Percentiles rank a stretch among this genome's conserved stretches.
These are phyloP conservation scores for Encarsia formosa DNA, from an alignment of 2,888 invertebrate species.

Conservation along the genomic window DNA sequence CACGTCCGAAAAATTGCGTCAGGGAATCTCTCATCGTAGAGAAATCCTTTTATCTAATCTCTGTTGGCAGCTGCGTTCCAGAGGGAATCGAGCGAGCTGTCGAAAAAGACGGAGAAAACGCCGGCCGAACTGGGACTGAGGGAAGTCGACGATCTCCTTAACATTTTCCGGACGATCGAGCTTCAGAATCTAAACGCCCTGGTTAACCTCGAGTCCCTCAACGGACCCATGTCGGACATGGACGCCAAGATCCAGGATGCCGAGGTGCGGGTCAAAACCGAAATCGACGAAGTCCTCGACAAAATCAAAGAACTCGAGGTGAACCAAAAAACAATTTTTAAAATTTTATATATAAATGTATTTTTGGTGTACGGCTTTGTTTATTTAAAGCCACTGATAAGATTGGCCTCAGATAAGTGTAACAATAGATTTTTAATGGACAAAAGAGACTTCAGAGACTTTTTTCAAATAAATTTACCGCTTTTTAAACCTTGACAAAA, in stretches of 20 bases:
- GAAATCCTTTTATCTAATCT: no score
- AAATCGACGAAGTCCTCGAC: conserved; percentile 49
- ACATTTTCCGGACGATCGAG: conserved; percentile 60
- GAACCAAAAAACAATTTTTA: no score
- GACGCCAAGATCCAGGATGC: conserved; percentile 52
- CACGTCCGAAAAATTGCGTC: no score
- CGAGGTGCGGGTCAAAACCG: conserved; percentile 48
- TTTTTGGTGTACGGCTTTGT: no score
- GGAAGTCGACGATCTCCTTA: conserved; percentile 55
- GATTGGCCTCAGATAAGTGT: no score
- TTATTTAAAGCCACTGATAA: no score
- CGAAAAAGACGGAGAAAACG: conserved; percentile 40
- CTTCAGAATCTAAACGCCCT: conserved; percentile 63
- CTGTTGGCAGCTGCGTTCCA: conserved; percentile 49
- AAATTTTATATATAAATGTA: no score
- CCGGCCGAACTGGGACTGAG: conserved; percentile 58
- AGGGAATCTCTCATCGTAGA: no score
- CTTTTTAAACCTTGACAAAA: no score
- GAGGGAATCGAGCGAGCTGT: conserved; percentile 47
- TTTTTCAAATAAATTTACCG: no score
- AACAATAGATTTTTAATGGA: no score
- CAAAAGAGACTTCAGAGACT: no score
- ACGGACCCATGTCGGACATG: conserved; percentile 55
- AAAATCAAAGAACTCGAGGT: conserved; percentile 51
- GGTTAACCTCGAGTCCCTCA: conserved; percentile 58